Evolutionary conservation across 2,113 vertebrate genomes (phyloP).

Genomic region (Sarotherodon lohbergeri): DNA sequence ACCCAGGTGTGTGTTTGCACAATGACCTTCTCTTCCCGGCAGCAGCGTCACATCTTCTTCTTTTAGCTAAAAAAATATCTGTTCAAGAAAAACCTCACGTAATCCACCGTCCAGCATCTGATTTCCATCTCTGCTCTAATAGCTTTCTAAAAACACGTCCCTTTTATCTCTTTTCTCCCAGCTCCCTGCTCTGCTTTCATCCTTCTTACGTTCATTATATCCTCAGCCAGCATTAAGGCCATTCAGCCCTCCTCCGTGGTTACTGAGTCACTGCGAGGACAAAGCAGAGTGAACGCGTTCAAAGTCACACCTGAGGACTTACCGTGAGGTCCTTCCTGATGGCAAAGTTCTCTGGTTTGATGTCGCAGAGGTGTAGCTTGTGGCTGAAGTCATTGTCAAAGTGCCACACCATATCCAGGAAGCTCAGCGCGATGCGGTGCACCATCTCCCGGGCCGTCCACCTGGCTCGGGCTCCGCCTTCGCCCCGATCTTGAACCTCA

Average conservation of each 20-base stretch:
- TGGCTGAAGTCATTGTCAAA: slow-evolving; percentile 92
- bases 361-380: slow-evolving; percentile 90
- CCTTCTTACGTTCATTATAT: not conserved
- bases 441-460: slow-evolving; percentile 62
- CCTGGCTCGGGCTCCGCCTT: not conserved
- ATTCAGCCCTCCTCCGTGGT: not conserved
- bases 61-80: not conserved
- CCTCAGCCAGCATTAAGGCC: not conserved
- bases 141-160: not conserved
- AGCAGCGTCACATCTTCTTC: not conserved
- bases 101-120: not conserved
- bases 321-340: slow-evolving; percentile 92
- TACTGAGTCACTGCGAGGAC: not conserved
- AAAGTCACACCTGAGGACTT: slow-evolving; percentile 41
- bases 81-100: not conserved
- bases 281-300: not conserved
- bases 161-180: not conserved
- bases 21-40: not conserved
- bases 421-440: slow-evolving; percentile 86
- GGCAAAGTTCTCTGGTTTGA: slow-evolving; percentile 97
- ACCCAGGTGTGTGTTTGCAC: not conserved
- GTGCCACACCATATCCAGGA: slow-evolving; percentile 91
- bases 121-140: not conserved
- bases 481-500: not conserved
- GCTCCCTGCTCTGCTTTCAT: not conserved